Evolutionary conservation across 2,888 invertebrate species (phyloP), one percentile per base, ranked within the genome.

Genomic region (Synergus itoensis): DNA sequence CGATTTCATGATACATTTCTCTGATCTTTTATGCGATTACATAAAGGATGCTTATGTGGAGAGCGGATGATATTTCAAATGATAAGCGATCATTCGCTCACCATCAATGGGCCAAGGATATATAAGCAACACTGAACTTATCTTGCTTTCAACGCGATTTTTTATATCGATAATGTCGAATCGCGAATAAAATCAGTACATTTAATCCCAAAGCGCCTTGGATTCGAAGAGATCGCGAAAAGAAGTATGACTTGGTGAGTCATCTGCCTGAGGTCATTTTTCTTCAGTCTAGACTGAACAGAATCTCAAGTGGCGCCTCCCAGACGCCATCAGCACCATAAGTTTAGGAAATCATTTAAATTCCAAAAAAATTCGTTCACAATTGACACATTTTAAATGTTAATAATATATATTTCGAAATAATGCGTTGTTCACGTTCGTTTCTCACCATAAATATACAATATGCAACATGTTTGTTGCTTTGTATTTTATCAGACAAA

Each of bases 241-340:
- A 48, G 48, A 73, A 53, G 53, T 73, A n/a, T 21, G 12, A 73
- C 48, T 36, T n/a, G 36, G 36, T 73, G 73, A 73, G 48, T 73
- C 73, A 73, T 73, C n/a, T 9, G 36, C 36, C 73, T 73, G 73
- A 36, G 53, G 73, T 73, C 53, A 69, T 73, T 73, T 73, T 73
- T 73, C 73, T 73, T 48, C 73, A 36, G 16, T 73, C 73, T 73
- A 73, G 73, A 73, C 73, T 53, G 28, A 73, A 28, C 36, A 36
- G 40, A 73, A 53, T n/a, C 36, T 36, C n/a, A 73, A 53, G 67
- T 43, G 67, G 67, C 67, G 67, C 67, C 67, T 45, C 45, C 2
- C 43, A 43, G 16, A 45, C 43, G 21, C 14, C 43, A 18, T 45
- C 7, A 43, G 67, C 45, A 67, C 67, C 67, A n/a, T 18, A 14